Percentiles rank a stretch among this genome's conserved stretches.
Evolutionary conservation across 2,888 invertebrate species (phyloP).

Genomic region (Apeira syringaria): DNA sequence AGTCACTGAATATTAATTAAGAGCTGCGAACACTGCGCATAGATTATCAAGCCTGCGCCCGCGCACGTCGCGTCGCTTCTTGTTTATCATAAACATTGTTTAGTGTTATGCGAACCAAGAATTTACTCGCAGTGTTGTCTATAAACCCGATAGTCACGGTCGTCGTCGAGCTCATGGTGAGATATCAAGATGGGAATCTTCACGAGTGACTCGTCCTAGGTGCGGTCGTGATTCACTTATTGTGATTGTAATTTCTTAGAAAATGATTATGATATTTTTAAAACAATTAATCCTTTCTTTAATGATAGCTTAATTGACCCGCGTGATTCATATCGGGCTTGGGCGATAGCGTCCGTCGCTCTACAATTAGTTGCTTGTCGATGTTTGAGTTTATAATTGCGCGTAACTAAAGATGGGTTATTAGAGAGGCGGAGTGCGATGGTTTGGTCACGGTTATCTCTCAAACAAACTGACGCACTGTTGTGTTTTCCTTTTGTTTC

Average conservation of each 20-base stretch:
- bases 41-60: conserved; percentile 43
- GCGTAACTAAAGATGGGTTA: conserved; percentile 74
- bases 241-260: conserved; percentile 57
- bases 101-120: conserved; percentile 49
- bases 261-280: conserved; percentile 60
- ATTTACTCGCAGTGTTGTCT: conserved; percentile 52
- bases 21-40: conserved; percentile 46
- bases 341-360: conserved; percentile 37
- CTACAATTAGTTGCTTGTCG: conserved; percentile 69
- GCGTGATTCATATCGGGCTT: conserved; percentile 62
- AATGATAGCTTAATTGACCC: conserved; percentile 75
- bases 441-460: conserved; percentile 66
- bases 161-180: conserved; percentile 61
- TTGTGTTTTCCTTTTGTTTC: conserved; percentile 42
- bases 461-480: conserved; percentile 42
- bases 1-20: conserved; percentile 79
- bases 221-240: conserved; percentile 65
- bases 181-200: conserved; percentile 67
- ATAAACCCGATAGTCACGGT: conserved; percentile 62
- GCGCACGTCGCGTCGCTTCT: conserved; percentile 49
- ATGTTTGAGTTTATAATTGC: conserved; percentile 80
- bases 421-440: conserved; percentile 67
- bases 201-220: conserved; percentile 68
- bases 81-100: conserved; percentile 64
- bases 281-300: conserved; percentile 60